Percentiles rank a stretch among this genome's conserved stretches.
Evolutionary conservation across 2,113 vertebrate species (phyloP).

Genomic region (Eudorcas thomsonii): DNA sequence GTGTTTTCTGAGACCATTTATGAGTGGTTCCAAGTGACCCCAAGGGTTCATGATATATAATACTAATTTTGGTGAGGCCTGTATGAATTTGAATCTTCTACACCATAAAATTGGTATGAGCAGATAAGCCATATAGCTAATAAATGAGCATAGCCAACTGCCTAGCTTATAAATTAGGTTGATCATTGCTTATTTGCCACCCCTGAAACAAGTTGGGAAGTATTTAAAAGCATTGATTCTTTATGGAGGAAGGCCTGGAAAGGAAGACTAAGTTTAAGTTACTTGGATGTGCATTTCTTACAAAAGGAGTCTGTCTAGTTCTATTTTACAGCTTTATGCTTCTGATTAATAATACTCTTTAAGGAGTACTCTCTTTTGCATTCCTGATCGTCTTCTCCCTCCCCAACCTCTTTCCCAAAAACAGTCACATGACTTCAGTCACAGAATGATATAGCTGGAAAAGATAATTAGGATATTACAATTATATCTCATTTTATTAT

Average conservation of each 20-base stretch:
- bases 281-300: not conserved
- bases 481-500: not conserved
- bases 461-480: not conserved
- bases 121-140: not conserved
- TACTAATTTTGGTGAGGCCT: not conserved
- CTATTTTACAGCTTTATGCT: not conserved
- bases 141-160: not conserved
- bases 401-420: not conserved
- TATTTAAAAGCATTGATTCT: slow-evolving; percentile 1
- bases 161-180: not conserved
- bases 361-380: not conserved
- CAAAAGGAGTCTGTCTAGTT: not conserved
- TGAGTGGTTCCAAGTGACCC: not conserved
- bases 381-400: not conserved
- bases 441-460: not conserved
- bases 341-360: not conserved
- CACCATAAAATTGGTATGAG: not conserved
- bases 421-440: not conserved
- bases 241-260: not conserved
- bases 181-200: not conserved
- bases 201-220: not conserved
- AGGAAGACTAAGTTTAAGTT: not conserved
- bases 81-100: not conserved
- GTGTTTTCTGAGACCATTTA: not conserved
- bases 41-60: not conserved